Evolutionary conservation across 2,888 invertebrate species (phyloP).

Genomic region (Conops quadrifasciatus): DNA sequence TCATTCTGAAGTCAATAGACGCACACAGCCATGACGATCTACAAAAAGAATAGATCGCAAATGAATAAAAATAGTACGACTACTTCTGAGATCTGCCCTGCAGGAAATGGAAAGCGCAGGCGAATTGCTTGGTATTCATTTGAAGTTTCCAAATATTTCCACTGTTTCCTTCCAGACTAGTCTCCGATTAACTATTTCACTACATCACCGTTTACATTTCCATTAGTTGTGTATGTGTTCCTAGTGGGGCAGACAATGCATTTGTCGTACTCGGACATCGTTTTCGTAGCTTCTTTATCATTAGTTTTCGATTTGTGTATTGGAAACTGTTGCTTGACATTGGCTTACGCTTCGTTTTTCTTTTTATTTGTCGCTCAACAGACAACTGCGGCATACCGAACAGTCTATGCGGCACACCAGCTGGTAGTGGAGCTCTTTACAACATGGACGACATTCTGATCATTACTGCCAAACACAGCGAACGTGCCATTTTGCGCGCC

Average conservation of each 20-base stretch:
- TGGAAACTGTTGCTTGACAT: conserved; percentile 25
- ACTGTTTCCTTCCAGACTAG: no score
- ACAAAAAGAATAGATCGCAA: no score
- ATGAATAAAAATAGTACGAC: no score
- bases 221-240: neutral
- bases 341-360: conserved; percentile 28
- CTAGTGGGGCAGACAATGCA: neutral
- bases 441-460: conserved; percentile 86
- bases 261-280: neutral
- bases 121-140: neutral
- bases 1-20: conserved; percentile 57
- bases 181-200: no score
- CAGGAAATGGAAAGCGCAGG: no score
- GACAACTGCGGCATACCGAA: conserved; percentile 63
- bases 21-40: neutral
- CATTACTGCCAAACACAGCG: conserved; percentile 79
- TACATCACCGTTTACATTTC: no score
- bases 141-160: no score
- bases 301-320: neutral
- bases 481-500: conserved; percentile 81
- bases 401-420: conserved; percentile 47
- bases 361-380: conserved; percentile 49
- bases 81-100: no score
- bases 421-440: conserved; percentile 49
- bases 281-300: conserved; percentile 21